A percentile compares a stretch with the other conserved stretches of the same genome.
Conservation (phyloP, 1,140 invertebrate species). For the Armadillidium nasatum region DNA sequence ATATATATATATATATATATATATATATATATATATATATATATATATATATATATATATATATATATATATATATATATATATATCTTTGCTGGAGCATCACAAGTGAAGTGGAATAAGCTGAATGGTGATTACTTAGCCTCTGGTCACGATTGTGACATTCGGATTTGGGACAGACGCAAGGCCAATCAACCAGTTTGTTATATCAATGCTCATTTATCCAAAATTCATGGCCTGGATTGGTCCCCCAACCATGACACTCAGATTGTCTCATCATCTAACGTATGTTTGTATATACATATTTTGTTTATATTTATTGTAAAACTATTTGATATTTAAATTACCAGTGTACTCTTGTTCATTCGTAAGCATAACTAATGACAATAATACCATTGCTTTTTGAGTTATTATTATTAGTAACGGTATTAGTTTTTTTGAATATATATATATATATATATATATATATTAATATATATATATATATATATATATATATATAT, state of each 20-base stretch:
- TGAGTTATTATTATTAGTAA: too few relatives aligned
- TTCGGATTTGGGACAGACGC: constrained; percentile 90
- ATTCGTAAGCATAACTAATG: neutral
- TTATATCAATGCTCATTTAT: constrained; percentile 88
- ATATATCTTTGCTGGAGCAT: constrained; percentile 65
- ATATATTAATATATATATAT: too few relatives aligned
- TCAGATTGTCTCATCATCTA: constrained; percentile 38
- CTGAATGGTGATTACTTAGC: constrained; percentile 76
- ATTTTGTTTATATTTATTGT: neutral
- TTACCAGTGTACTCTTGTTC: neutral
- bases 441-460: too few relatives aligned
- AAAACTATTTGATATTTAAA: too few relatives aligned
- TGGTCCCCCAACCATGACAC: constrained; percentile 56
- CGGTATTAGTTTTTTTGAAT: too few relatives aligned
- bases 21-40: too few relatives aligned
- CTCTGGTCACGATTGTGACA: constrained; percentile 90
- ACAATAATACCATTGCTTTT: too few relatives aligned
- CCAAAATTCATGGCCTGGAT: constrained; percentile 88
- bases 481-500: too few relatives aligned
- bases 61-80: too few relatives aligned
- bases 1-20: too few relatives aligned
- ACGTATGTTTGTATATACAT: constrained; percentile 27
- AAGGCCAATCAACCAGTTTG: constrained; percentile 79
- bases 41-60: too few relatives aligned
- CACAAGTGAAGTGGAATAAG: constrained; percentile 90